Percentiles rank a stretch among this genome's conserved stretches.
Evolutionary conservation across 2,113 vertebrate genomes (phyloP).

Genomic region (Lepisosteus osseus): DNA sequence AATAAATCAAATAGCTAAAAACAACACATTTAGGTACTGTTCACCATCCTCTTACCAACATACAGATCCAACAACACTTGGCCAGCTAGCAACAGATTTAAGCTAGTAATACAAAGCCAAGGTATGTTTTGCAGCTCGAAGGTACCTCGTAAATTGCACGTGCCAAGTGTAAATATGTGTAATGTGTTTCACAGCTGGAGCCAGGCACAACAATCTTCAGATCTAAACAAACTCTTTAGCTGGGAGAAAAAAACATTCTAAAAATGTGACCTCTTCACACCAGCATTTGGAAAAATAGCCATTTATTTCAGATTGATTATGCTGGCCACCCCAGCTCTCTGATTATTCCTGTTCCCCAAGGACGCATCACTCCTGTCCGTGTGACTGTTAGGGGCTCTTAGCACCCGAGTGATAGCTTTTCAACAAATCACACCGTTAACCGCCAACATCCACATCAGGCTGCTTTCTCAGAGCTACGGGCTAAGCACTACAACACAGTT

Average conservation of each 20-base stretch:
- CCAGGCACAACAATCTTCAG: conserved; percentile 12
- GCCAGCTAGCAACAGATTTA: no score
- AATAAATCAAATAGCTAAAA: no score
- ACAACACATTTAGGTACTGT: no score
- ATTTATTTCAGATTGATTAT: conserved; percentile 63
- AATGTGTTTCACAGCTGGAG: conserved; percentile 18
- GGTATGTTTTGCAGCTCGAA: background rate
- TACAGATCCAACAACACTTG: no score
- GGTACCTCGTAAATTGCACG: background rate
- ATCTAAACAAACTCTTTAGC: conserved; percentile 5
- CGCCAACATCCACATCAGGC: no score
- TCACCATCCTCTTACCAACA: no score
- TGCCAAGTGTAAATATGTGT: conserved; percentile 6
- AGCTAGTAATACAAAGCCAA: no score
- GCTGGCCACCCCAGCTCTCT: conserved; percentile 22
- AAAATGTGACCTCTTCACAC: conserved; percentile 59
- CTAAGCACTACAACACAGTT: no score
- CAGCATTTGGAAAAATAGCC: conserved; percentile 42
- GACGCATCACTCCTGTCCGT: conserved; percentile 49
- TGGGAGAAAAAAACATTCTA: conserved; percentile 45
- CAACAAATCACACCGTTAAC: no score
- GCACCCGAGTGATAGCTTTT: conserved; percentile 37
- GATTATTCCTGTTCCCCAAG: conserved; percentile 43
- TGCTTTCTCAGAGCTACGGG: no score
- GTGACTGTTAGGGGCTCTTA: conserved; percentile 52